A percentile compares a stretch with the other conserved stretches of the same genome.
Evolutionary conservation across 2,113 vertebrate species (phyloP).

Genomic region (Ochotona princeps): DNA sequence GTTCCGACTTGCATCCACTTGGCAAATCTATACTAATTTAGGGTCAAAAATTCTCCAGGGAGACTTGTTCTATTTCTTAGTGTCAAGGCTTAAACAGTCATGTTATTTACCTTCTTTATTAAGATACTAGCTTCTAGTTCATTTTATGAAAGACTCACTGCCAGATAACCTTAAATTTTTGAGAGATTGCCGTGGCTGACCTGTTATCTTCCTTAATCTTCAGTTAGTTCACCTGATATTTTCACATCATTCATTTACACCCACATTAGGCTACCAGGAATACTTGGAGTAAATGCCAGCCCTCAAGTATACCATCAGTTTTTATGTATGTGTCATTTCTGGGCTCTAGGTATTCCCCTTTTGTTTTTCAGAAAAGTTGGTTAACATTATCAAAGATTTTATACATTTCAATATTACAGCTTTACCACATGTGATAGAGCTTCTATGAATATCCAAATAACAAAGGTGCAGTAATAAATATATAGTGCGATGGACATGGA

Average conservation of each 20-base stretch:
- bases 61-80: not conserved
- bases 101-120: not conserved
- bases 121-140: not conserved
- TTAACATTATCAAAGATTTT: not conserved
- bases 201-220: not conserved
- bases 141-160: not conserved
- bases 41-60: not conserved
- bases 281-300: not conserved
- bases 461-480: conserved; percentile 9
- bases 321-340: not conserved
- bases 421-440: not conserved
- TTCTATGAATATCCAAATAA: conserved; percentile 15
- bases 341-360: not conserved
- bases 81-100: not conserved
- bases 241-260: not conserved
- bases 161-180: not conserved
- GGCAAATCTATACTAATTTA: not conserved
- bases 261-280: not conserved
- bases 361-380: not conserved
- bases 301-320: not conserved
- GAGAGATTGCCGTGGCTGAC: not conserved
- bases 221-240: not conserved
- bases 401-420: not conserved
- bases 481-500: not conserved
- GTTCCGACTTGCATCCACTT: not conserved